Evolutionary conservation across 30 jellyfish, hydroid and myxozoan genomes (phyloP).

Genomic region (Sanderia malayensis): DNA sequence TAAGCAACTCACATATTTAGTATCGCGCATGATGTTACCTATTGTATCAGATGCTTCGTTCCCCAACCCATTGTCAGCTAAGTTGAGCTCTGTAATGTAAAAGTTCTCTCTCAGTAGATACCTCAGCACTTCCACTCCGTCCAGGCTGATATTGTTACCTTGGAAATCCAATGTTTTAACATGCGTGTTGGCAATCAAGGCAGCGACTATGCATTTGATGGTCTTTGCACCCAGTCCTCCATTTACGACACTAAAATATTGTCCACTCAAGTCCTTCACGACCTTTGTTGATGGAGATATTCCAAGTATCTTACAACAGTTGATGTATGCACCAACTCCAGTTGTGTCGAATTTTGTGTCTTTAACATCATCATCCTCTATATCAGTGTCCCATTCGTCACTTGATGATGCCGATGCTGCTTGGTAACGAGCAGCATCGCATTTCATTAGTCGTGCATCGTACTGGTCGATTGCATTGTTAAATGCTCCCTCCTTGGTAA

Average conservation of each 20-base stretch:
- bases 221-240: slow-evolving; percentile 43
- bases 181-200: slow-evolving; percentile 16
- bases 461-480: slow-evolving; percentile 11
- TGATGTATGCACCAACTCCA: not conserved
- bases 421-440: not conserved
- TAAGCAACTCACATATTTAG: slow-evolving; percentile 6
- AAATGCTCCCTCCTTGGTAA: not conserved
- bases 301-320: not conserved
- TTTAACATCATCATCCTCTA: slow-evolving; percentile 15
- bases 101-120: slow-evolving; percentile 25
- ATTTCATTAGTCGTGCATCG: not conserved
- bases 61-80: slow-evolving; percentile 50
- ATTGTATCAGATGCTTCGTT: slow-evolving; percentile 22
- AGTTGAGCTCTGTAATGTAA: slow-evolving; percentile 31
- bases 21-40: slow-evolving; percentile 12
- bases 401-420: not conserved
- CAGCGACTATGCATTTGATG: slow-evolving; percentile 21
- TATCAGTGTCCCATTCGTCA: slow-evolving; percentile 50
- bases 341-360: not conserved
- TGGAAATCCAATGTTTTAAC: slow-evolving; percentile 42
- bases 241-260: not conserved
- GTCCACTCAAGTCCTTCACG: not conserved
- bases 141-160: slow-evolving; percentile 20
- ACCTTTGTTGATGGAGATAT: slow-evolving; percentile 19
- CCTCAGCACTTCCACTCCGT: slow-evolving; percentile 16